Percentiles rank a stretch among this genome's conserved stretches.
Evolutionary conservation across 2,888 invertebrate genomes (phyloP).

Genomic region (Keiferia lycopersicella): DNA sequence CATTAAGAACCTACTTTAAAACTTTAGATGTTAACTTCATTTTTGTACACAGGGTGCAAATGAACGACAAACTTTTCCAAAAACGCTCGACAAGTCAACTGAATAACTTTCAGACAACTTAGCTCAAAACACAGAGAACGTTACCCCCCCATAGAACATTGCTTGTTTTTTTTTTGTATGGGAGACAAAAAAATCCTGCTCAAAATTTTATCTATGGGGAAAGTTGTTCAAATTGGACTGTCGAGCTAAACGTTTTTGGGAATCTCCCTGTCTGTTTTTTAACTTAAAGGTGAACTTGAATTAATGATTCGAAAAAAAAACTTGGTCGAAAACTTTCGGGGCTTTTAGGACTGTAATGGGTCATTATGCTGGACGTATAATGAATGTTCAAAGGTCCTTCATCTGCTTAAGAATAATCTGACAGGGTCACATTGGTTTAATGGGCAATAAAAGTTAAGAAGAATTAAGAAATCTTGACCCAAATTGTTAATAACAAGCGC

Average conservation of each 20-base stretch:
- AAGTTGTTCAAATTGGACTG: too few species aligned
- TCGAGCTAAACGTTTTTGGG: too few species aligned
- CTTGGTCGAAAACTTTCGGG: neutral
- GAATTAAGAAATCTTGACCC: neutral
- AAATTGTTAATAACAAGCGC: neutral
- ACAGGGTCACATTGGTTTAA: neutral
- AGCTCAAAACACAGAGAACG: too few species aligned
- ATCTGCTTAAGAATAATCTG: neutral
- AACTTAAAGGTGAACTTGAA: neutral
- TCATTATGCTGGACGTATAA: neutral
- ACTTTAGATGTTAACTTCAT: neutral
- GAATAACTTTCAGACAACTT: too few species aligned
- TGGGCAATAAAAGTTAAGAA: neutral
- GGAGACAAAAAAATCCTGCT: too few species aligned
- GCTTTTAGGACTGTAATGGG: neutral
- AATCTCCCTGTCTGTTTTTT: too few species aligned
- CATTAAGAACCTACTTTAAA: neutral
- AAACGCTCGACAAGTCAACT: too few species aligned
- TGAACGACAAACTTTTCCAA: too few species aligned
- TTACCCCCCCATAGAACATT: too few species aligned
- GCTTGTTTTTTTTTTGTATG: too few species aligned
- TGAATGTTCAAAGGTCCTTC: neutral
- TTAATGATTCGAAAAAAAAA: conserved; percentile 7
- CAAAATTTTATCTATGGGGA: too few species aligned
- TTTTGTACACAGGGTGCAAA: too few species aligned